These are phyloP conservation scores for Melanotus villosus DNA, from an alignment of 2,888 invertebrate genomes.

Conservation along the genomic window DNA sequence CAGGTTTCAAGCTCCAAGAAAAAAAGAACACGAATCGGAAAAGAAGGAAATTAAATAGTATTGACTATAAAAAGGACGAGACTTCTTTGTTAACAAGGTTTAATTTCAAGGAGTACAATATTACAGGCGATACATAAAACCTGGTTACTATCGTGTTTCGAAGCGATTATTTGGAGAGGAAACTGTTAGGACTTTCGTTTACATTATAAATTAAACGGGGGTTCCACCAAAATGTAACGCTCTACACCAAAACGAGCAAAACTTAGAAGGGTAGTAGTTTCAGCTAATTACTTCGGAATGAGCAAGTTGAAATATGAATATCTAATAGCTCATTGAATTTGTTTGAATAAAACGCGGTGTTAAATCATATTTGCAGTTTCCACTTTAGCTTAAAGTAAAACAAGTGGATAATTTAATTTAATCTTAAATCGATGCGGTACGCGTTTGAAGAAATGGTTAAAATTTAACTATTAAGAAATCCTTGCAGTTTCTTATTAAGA, in stretches of 20 bases:
- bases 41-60: conserved; percentile 28
- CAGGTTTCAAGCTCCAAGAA: conserved; percentile 20
- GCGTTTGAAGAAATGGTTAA: too few relatives aligned
- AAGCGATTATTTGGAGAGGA: background rate
- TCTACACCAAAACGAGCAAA: background rate
- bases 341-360: background rate
- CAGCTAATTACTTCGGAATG: background rate
- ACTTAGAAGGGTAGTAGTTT: background rate
- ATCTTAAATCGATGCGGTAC: too few relatives aligned
- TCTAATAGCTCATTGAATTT: conserved; percentile 1
- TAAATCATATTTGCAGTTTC: background rate
- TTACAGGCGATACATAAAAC: background rate
- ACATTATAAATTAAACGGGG: background rate
- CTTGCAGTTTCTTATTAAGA: too few relatives aligned
- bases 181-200: background rate
- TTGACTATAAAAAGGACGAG: conserved; percentile 1
- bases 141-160: background rate
- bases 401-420: background rate
- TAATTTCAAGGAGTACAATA: background rate
- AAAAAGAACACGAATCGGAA: conserved; percentile 20
- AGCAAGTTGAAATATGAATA: conserved; percentile 7
- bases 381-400: background rate
- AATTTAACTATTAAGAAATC: too few relatives aligned
- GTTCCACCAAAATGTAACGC: background rate
- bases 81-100: background rate